Evolutionary conservation across 1,140 invertebrate genomes (phyloP).

Genomic region (Cyphomyrmex costatus): DNA sequence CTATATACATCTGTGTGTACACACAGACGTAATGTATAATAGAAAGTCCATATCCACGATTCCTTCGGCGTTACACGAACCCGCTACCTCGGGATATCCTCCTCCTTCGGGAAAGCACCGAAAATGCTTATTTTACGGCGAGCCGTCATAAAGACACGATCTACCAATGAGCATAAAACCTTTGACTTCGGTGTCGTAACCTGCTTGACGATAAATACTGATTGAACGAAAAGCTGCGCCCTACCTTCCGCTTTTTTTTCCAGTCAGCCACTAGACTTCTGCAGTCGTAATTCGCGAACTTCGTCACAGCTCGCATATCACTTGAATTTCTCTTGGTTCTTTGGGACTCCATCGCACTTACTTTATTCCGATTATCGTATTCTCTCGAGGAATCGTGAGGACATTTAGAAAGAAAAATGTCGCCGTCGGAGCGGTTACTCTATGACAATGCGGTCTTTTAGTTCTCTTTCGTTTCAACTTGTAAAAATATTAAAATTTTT

Average conservation of each 20-base stretch:
- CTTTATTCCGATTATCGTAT: constrained; percentile 55
- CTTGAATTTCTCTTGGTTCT: constrained; percentile 38
- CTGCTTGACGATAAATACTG: constrained; percentile 69
- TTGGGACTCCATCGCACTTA: not conserved
- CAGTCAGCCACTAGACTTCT: constrained; percentile 10
- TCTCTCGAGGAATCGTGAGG: constrained; percentile 4
- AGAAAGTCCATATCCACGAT: constrained; percentile 66
- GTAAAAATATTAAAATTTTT: not conserved
- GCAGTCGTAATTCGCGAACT: constrained; percentile 41
- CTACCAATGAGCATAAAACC: constrained; percentile 76
- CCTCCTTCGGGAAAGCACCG: constrained; percentile 48
- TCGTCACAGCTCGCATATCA: constrained; percentile 43
- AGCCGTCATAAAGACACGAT: constrained; percentile 73
- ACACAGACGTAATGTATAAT: not conserved
- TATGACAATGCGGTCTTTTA: not conserved
- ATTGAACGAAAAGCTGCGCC: constrained; percentile 48
- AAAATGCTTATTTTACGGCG: constrained; percentile 74
- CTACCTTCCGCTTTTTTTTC: not conserved
- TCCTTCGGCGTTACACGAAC: constrained; percentile 5
- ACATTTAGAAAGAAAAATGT: constrained; percentile 31
- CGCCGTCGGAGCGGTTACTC: not conserved
- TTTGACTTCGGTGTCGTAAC: constrained; percentile 65
- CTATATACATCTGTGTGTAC: not conserved
- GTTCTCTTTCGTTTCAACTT: not conserved
- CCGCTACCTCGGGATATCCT: constrained; percentile 25